Percentiles rank a stretch among this genome's conserved stretches.
Evolutionary conservation across 1,140 invertebrate genomes (phyloP).

Genomic region (Xylocopa sonorina): DNA sequence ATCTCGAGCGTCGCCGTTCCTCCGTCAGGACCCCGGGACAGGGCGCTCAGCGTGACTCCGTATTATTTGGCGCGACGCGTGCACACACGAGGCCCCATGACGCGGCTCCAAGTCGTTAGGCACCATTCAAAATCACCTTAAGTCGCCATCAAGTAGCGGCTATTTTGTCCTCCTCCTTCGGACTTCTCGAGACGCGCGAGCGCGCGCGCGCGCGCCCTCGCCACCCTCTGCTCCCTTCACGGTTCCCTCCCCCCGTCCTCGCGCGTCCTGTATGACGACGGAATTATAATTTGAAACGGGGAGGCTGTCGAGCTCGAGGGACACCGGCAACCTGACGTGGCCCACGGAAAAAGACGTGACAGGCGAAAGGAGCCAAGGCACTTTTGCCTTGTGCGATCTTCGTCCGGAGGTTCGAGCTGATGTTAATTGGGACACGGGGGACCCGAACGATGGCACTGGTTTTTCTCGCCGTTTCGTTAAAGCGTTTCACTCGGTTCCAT

Average conservation of each 20-base stretch:
- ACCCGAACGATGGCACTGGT: neutral
- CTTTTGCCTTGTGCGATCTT: constrained; percentile 32
- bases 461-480: neutral
- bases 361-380: constrained; percentile 17
- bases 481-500: neutral
- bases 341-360: constrained; percentile 47
- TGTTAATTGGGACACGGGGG: constrained; percentile 27
- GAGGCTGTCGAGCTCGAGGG: constrained; percentile 51
- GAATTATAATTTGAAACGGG: constrained; percentile 73
- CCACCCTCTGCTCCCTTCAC: neutral
- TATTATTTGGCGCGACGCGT: constrained; percentile 76
- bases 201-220: neutral
- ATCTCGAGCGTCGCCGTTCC: constrained; percentile 72
- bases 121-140: constrained; percentile 80
- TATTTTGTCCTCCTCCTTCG: constrained; percentile 72
- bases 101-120: constrained; percentile 79
- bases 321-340: constrained; percentile 51
- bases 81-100: constrained; percentile 75
- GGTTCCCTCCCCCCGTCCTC: neutral
- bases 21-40: constrained; percentile 71
- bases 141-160: constrained; percentile 79
- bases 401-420: neutral
- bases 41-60: constrained; percentile 77
- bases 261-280: constrained; percentile 9
- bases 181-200: constrained; percentile 1